Conservation (phyloP, 1,140 invertebrate genomes). For the Kradibia gibbosae region DNA sequence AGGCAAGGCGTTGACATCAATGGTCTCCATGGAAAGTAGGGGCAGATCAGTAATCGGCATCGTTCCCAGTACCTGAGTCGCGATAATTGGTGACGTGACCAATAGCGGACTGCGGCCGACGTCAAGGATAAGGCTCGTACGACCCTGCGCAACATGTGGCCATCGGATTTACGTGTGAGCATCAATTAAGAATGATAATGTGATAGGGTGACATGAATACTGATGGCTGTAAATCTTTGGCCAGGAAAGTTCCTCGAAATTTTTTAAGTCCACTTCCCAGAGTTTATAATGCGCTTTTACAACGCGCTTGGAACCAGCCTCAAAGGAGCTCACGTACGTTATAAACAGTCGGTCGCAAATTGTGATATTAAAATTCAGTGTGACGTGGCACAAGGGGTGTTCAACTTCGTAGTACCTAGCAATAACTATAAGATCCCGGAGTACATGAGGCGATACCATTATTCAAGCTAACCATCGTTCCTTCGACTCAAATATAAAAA, state of each 20-base stretch:
- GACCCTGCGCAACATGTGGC: slow-evolving; percentile 1
- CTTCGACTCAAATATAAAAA: too few relatives aligned
- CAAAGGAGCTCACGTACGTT: background rate
- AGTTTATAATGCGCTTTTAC: background rate
- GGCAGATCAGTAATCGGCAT: slow-evolving; percentile 70
- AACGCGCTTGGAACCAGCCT: background rate
- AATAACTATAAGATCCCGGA: too few relatives aligned
- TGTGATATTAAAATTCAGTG: background rate
- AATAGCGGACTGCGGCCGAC: slow-evolving; percentile 66
- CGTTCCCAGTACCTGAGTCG: slow-evolving; percentile 58
- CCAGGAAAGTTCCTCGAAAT: background rate
- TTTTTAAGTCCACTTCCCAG: background rate
- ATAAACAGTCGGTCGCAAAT: background rate
- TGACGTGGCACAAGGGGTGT: background rate
- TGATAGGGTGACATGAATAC: too few relatives aligned
- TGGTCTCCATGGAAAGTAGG: slow-evolving; percentile 75
- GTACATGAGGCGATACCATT: too few relatives aligned
- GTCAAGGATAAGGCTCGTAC: slow-evolving; percentile 69
- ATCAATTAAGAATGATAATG: too few relatives aligned
- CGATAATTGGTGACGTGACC: slow-evolving; percentile 57
- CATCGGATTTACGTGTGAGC: too few relatives aligned
- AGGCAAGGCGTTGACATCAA: slow-evolving; percentile 80
- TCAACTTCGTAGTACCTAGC: background rate
- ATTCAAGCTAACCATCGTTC: too few relatives aligned
- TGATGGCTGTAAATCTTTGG: too few relatives aligned